A percentile compares a stretch with the other conserved stretches of the same genome.
Conservation (phyloP, 2,797 vertebrate genomes). For the Loriculus beryllinus region DNA sequence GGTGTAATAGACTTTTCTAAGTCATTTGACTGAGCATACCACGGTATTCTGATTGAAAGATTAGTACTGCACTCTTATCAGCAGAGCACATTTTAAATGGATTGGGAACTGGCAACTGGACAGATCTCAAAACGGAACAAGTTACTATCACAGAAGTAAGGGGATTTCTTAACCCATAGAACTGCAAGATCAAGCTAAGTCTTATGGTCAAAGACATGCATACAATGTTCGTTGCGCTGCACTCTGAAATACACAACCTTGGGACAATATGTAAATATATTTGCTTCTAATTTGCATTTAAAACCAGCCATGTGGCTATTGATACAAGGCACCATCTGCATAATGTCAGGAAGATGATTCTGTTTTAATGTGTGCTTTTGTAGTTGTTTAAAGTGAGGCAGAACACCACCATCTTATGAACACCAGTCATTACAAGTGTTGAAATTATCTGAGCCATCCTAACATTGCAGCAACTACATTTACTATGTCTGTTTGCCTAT, state of each 20-base stretch:
- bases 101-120: background rate
- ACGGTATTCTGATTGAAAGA: constrained; percentile 19
- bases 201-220: background rate
- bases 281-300: background rate
- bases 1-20: background rate
- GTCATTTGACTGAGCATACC: background rate
- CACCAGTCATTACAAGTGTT: background rate
- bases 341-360: background rate
- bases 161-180: background rate
- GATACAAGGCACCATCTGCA: background rate
- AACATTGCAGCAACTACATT: background rate
- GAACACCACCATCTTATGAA: background rate
- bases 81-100: background rate
- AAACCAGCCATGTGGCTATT: background rate
- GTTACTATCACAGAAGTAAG: background rate
- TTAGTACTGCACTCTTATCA: background rate
- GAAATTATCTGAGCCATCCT: background rate
- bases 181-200: background rate
- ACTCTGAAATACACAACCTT: background rate
- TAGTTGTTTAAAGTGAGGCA: background rate
- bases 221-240: background rate
- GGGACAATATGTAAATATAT: background rate
- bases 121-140: background rate
- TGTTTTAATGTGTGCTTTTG: background rate
- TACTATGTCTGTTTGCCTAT: accelerated